phyloP scores from a whole-genome alignment of 2,113 vertebrate genomes.

The Protobothrops mucrosquamatus region DNA sequence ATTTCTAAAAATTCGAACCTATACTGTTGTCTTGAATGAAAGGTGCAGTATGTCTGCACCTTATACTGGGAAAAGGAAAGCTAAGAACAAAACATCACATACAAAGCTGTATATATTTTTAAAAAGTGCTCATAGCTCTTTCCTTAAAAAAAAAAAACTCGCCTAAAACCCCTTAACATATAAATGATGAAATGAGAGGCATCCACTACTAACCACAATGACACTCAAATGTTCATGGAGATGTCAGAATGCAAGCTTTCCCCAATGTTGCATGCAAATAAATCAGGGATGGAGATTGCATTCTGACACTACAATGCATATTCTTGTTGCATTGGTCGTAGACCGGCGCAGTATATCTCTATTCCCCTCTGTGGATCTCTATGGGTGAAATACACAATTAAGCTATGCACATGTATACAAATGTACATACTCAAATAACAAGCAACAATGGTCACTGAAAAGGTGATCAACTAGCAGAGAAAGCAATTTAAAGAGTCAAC shows the following conservation, averaged over 20 bases:
- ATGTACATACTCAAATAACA: not conserved
- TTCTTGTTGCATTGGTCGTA: not conserved
- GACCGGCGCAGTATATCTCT: not conserved
- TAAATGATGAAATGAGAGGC: not conserved
- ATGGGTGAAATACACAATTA: not conserved
- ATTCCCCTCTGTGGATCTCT: not conserved
- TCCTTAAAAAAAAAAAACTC: not conserved
- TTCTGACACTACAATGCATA: not conserved
- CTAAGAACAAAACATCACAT: not conserved
- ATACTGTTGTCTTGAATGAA: not conserved
- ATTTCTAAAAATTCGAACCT: not conserved
- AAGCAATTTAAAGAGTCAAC: not conserved
- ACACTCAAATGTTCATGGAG: not conserved
- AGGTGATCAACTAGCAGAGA: not conserved
- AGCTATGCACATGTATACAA: not conserved
- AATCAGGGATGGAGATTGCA: not conserved
- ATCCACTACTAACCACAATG: not conserved
- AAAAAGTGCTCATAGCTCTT: not conserved
- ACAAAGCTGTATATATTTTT: not conserved
- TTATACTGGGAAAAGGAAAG: not conserved
- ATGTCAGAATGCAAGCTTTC: not conserved
- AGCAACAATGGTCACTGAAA: not conserved
- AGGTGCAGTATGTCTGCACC: not conserved
- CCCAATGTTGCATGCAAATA: not conserved
- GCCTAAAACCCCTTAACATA: not conserved